Conservation (phyloP, 2,113 vertebrate genomes). For the Rhea pennata region DNA sequence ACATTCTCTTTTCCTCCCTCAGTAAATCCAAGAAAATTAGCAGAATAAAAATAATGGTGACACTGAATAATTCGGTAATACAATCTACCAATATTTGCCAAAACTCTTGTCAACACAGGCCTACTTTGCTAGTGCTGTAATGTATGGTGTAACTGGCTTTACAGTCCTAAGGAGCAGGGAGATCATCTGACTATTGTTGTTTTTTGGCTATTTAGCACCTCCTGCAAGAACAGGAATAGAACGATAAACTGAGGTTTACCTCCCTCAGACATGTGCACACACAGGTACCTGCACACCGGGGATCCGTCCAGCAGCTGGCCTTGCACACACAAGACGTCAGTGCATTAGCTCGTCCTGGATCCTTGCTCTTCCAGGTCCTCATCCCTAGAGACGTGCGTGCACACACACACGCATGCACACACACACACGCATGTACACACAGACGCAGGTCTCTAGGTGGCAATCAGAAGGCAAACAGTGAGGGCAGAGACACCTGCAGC, state of each 20-base stretch:
- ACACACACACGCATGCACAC: too few species aligned
- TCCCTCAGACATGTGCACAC: neutral
- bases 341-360: neutral
- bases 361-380: neutral
- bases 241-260: neutral
- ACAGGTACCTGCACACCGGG: too few species aligned
- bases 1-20: neutral
- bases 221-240: neutral
- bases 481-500: neutral
- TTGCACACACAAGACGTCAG: too few species aligned
- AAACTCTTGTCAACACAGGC: slow-evolving; percentile 34
- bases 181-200: neutral
- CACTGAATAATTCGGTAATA: slow-evolving; percentile 38
- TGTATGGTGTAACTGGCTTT: neutral
- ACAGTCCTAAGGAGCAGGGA: neutral
- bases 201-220: neutral
- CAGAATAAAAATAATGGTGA: slow-evolving; percentile 19
- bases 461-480: neutral
- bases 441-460: neutral
- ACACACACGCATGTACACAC: too few species aligned
- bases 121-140: slow-evolving; percentile 5
- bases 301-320: too few species aligned
- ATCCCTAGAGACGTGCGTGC: neutral
- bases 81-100: slow-evolving; percentile 11
- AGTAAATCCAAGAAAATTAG: slow-evolving; percentile 18